Base-by-base conservation (phyloP, 1,140 invertebrate species). In the Calliopsis andreniformis region DNA sequence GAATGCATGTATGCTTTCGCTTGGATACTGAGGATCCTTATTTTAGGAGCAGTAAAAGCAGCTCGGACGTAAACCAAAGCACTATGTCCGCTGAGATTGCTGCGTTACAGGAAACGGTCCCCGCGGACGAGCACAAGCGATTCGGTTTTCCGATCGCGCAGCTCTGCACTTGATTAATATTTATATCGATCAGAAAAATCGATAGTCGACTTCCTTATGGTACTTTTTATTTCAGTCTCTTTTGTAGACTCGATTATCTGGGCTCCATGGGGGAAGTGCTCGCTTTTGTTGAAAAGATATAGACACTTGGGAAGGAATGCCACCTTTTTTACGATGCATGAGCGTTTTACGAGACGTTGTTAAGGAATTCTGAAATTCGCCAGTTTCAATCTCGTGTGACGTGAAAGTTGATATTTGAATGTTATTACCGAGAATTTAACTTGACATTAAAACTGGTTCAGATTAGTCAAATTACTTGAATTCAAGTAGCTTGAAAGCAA, bases 21-120 rank as follows among this genome's bases (percentile, higher is more conserved):
- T 51, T 7, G 49, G 23, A 56, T 18, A 32, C 10, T 10, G 12
- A 49, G 51, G 20, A 32, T 58, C 23, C 47, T 66, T 68, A 42
- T 73, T 59, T 28, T 20, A 75, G 39, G 20, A 45, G 67, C 51
- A 59, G 25, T 79, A 82, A 73, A 82, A 63, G 39, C 51, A 12
- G 16, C 39, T 64, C 43, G 69, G 43, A 79, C 47, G 71, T 78
- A 80, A 80, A 78, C 55, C 56, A 56, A 79, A 70, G 53, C 59
- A 43, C 32, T 30, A 35, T 56, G 43, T 32, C 23, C 58, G 32
- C 8, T 20, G 59, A 63, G 59, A 63, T 63, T 53, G 69, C 69
- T 47, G 58, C 32, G 45, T 72, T 53, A 72, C 70, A 25, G 47
- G 8, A 32, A 64, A 73, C 59, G 49, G 64, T 58, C n/a, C 61